A percentile compares a stretch with the other conserved stretches of the same genome.
phyloP scores from a whole-genome alignment of 2,113 vertebrate species.

The Elgaria multicarinata region DNA sequence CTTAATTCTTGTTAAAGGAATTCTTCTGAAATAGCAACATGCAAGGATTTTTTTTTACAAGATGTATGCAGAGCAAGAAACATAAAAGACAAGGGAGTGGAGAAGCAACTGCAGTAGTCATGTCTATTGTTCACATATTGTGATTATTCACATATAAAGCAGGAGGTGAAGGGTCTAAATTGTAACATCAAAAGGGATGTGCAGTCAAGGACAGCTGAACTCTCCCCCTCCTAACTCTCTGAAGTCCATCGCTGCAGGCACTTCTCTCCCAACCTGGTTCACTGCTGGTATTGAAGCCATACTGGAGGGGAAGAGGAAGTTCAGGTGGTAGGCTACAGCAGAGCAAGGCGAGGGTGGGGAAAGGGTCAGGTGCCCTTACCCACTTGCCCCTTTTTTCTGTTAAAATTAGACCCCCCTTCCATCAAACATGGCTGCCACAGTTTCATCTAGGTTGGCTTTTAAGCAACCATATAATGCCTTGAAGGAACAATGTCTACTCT shows the following conservation, averaged over 20 bases:
- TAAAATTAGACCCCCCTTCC: no score
- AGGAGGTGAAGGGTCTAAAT: background rate
- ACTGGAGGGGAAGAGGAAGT: background rate
- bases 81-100: slow-evolving; percentile 30
- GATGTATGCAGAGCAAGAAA: background rate
- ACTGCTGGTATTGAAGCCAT: background rate
- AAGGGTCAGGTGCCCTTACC: no score
- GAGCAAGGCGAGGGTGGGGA: background rate
- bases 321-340: background rate
- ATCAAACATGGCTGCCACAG: no score
- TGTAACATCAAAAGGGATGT: background rate
- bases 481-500: background rate
- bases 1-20: slow-evolving; percentile 32
- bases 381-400: no score
- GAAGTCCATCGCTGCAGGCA: background rate
- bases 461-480: no score
- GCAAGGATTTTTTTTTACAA: slow-evolving; percentile 17
- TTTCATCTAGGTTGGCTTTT: no score
- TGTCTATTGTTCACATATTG: background rate
- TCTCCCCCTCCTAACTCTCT: background rate
- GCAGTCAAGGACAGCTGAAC: background rate
- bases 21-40: slow-evolving; percentile 23
- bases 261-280: background rate
- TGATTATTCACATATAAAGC: background rate
- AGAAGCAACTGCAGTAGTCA: no score